Evolutionary conservation across 2,113 vertebrate genomes (phyloP).

Genomic region (Theristicus caerulescens): DNA sequence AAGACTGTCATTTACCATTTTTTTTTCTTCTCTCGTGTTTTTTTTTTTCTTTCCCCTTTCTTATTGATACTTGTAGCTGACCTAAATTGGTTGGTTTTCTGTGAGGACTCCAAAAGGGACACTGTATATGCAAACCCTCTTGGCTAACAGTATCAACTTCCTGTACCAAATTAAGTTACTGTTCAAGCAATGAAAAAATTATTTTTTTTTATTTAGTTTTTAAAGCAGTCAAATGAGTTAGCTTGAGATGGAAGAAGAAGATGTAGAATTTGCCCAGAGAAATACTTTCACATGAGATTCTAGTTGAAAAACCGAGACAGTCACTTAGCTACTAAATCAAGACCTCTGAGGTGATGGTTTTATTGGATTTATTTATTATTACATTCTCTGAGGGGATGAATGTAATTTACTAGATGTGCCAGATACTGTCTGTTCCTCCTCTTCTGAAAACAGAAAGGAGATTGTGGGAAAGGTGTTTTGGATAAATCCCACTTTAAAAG

Average conservation of each 20-base stretch:
- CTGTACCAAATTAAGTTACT: neutral
- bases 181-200: neutral
- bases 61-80: neutral
- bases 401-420: neutral
- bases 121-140: neutral
- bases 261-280: neutral
- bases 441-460: neutral
- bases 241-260: neutral
- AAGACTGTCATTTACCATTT: neutral
- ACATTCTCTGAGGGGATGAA: neutral
- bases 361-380: neutral
- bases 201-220: neutral
- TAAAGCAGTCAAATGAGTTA: neutral
- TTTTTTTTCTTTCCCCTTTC: too few species aligned
- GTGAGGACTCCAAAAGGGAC: neutral
- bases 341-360: neutral
- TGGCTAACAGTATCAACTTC: neutral
- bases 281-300: neutral
- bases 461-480: neutral
- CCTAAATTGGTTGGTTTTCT: neutral
- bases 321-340: neutral
- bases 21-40: rapidly evolving
- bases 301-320: neutral
- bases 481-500: neutral
- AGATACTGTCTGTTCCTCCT: neutral